These are phyloP conservation scores for Crypturellus undulatus DNA, from an alignment of 2,113 vertebrate genomes.

Conservation along the genomic window DNA sequence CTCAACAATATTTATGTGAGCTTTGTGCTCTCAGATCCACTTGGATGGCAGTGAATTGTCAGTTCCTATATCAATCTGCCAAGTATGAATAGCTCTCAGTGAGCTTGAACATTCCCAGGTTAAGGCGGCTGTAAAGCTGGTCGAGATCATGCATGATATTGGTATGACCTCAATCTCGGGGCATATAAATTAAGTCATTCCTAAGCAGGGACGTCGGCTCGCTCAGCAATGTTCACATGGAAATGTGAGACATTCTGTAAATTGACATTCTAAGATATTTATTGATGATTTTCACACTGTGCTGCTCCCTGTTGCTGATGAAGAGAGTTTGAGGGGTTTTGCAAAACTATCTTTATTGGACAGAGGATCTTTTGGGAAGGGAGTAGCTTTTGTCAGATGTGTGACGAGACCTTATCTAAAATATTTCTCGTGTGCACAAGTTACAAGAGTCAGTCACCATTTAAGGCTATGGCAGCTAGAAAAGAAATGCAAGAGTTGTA, in stretches of 20 bases:
- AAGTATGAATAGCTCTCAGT: constrained; percentile 80
- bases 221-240: constrained; percentile 19
- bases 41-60: constrained; percentile 81
- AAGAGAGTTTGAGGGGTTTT: neutral
- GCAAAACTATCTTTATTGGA: neutral
- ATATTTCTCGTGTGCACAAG: neutral
- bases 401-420: neutral
- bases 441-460: neutral
- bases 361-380: neutral
- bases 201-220: neutral
- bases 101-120: constrained; percentile 74
- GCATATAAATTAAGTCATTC: constrained; percentile 78
- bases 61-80: constrained; percentile 85
- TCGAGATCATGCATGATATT: constrained; percentile 76
- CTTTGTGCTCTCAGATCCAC: constrained; percentile 81
- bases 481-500: neutral
- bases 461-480: neutral
- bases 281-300: fast-evolving
- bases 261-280: neutral
- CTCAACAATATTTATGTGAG: constrained; percentile 82
- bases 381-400: neutral
- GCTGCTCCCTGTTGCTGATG: neutral
- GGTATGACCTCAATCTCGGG: constrained; percentile 79
- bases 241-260: constrained; percentile 56
- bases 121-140: constrained; percentile 77